Percentiles rank a stretch among this genome's conserved stretches.
Evolutionary conservation across 1,140 invertebrate genomes (phyloP).

Genomic region (Drosophila nannoptera): DNA sequence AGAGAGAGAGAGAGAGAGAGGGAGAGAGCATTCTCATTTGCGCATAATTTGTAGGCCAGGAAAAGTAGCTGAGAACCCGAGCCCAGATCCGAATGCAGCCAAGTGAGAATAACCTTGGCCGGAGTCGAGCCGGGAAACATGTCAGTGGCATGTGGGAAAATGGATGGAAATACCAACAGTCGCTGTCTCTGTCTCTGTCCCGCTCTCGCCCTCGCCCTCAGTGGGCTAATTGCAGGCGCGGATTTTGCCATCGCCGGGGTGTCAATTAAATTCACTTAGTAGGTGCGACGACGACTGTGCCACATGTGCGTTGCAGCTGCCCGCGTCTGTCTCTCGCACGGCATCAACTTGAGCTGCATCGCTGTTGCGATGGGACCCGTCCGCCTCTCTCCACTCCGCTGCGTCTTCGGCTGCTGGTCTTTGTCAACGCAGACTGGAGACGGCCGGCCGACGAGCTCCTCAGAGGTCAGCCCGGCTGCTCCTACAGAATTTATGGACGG

Average conservation of each 20-base stretch:
- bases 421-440: slow-evolving; percentile 31
- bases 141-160: slow-evolving; percentile 66
- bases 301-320: slow-evolving; percentile 55
- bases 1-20: neutral
- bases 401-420: slow-evolving; percentile 16
- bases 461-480: slow-evolving; percentile 48
- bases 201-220: slow-evolving; percentile 7
- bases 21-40: slow-evolving; percentile 38
- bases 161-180: slow-evolving; percentile 24
- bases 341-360: neutral
- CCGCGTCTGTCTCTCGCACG: slow-evolving; percentile 7
- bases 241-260: slow-evolving; percentile 65
- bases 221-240: slow-evolving; percentile 66
- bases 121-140: slow-evolving; percentile 34
- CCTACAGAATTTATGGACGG: slow-evolving; percentile 23
- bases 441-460: neutral
- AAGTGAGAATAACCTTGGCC: slow-evolving; percentile 64
- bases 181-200: neutral
- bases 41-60: slow-evolving; percentile 70
- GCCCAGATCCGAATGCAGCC: slow-evolving; percentile 10
- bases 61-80: slow-evolving; percentile 50
- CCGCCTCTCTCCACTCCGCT: neutral
- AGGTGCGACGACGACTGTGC: slow-evolving; percentile 54
- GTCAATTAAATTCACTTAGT: slow-evolving; percentile 73
- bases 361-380: slow-evolving; percentile 21